A percentile compares a stretch with the other conserved stretches of the same genome.
phyloP scores from a whole-genome alignment of 2,888 invertebrate genomes.

The Drosophila colorata region DNA sequence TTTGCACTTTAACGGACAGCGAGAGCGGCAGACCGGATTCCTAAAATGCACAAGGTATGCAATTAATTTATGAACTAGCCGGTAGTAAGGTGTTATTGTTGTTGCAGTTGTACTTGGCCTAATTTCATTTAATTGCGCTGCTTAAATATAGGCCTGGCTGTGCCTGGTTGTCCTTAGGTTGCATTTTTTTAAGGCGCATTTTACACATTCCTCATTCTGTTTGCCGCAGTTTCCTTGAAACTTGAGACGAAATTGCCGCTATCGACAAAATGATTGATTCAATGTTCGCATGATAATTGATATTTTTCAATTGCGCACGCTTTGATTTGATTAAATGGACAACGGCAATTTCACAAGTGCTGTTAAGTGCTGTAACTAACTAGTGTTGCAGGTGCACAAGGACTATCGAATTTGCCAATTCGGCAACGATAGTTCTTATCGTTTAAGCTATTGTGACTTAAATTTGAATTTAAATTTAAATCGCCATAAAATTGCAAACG shows the following conservation, averaged over 20 bases:
- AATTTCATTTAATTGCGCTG: constrained; percentile 53
- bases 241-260: constrained; percentile 42
- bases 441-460: background rate
- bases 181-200: constrained; percentile 22
- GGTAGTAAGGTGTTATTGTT: constrained; percentile 21
- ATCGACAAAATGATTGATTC: constrained; percentile 50
- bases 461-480: background rate
- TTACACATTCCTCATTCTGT: constrained; percentile 11
- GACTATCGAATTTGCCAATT: too few species aligned
- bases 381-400: too few species aligned
- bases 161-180: constrained; percentile 40
- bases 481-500: constrained; percentile 5
- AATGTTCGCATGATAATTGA: constrained; percentile 29
- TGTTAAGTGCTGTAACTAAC: background rate
- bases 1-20: constrained; percentile 93
- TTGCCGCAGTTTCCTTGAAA: constrained; percentile 29
- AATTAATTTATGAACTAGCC: constrained; percentile 44
- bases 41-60: constrained; percentile 79
- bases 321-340: constrained; percentile 1
- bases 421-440: background rate
- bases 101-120: constrained; percentile 58
- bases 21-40: constrained; percentile 92
- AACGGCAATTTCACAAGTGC: background rate
- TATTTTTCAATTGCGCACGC: background rate
- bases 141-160: constrained; percentile 54